Base-by-base conservation (phyloP, 2,797 vertebrate species). In the Enteromius unitaeniatus region DNA sequence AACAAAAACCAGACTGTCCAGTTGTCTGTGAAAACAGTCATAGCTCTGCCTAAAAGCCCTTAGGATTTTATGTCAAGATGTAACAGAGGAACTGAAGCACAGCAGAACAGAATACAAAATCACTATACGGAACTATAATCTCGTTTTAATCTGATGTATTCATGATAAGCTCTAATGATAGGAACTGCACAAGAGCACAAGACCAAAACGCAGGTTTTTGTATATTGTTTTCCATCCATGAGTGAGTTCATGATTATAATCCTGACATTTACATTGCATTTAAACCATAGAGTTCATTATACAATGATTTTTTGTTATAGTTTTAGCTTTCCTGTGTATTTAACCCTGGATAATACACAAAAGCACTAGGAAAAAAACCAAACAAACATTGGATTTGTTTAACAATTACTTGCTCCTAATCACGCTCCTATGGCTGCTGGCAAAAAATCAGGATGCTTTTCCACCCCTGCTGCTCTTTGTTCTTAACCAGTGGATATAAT, bases 1-100 rank as follows among this genome's bases (percentile, higher is more conserved):
- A 78, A 74, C 65, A 26, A 76, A 87, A 93, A 93, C 91, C 89
- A 88, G 91, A 89, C 88, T 11, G 65, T 90, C 92, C 72, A 79
- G 89, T 92, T 92, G 72, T 70, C 23, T 51, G 11, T 62, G 11
- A 2, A 45, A n/a, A 79, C 62, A 81, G 77, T 82, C 87, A 69
- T 79, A 34, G 42, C 49, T 69, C 62, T 82, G 53, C 83, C 42
- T 49, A 75, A 21, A 83, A 19, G 51, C 58, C 67, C 23, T 77
- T 3, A 26, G 47, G 77, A 28, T 55, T 80, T 73, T 74, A 64
- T 40, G 70, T 23, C 49, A 64, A 6, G 34, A 21, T 78, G 42
- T 65, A 74, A 42, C n/a, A 21, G n/a, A 23, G 40, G 79, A 85
- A 78, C 65, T 31, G 51, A 45, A 68, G 37, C 62, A 53, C 26